These are phyloP conservation scores for Corapipo altera DNA, from an alignment of 2,113 vertebrate species.

Conservation along the genomic window DNA sequence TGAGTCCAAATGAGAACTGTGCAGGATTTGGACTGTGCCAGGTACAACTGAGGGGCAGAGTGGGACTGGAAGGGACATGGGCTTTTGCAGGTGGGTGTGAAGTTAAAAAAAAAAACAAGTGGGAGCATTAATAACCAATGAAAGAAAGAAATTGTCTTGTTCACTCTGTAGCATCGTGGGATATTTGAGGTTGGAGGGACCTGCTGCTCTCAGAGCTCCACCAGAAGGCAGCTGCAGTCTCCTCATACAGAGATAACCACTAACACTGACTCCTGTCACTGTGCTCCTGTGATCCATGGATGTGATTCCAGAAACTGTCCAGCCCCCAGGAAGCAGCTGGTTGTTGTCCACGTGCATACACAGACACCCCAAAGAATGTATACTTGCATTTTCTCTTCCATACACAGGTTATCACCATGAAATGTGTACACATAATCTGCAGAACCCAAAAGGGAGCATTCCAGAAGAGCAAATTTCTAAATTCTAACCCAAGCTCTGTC, in stretches of 20 bases:
- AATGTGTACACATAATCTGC: constrained; percentile 2
- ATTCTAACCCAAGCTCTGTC: constrained; percentile 46
- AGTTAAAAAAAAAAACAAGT: not conserved
- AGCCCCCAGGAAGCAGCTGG: not conserved
- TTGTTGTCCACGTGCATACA: not conserved
- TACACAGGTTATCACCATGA: constrained; percentile 4
- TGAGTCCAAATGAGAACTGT: not conserved
- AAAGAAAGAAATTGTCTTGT: not conserved
- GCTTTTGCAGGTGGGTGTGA: not conserved
- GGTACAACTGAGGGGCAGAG: not conserved
- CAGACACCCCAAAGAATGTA: not conserved
- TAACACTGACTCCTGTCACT: not conserved
- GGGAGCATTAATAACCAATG: not conserved
- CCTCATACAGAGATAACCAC: not conserved
- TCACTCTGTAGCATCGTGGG: accelerated
- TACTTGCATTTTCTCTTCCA: constrained; percentile 47
- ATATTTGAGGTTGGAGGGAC: not conserved
- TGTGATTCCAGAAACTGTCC: not conserved
- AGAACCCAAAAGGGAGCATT: constrained; percentile 33
- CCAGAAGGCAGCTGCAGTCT: not conserved
- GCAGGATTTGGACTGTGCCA: not conserved
- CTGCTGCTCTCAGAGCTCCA: not conserved
- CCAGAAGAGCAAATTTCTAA: constrained; percentile 42
- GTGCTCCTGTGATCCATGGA: not conserved
- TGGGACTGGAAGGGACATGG: not conserved